Percentiles rank a stretch among this genome's conserved stretches.
These are phyloP conservation scores for Aix galericulata DNA, from an alignment of 2,113 vertebrate genomes.

Conservation along the genomic window DNA sequence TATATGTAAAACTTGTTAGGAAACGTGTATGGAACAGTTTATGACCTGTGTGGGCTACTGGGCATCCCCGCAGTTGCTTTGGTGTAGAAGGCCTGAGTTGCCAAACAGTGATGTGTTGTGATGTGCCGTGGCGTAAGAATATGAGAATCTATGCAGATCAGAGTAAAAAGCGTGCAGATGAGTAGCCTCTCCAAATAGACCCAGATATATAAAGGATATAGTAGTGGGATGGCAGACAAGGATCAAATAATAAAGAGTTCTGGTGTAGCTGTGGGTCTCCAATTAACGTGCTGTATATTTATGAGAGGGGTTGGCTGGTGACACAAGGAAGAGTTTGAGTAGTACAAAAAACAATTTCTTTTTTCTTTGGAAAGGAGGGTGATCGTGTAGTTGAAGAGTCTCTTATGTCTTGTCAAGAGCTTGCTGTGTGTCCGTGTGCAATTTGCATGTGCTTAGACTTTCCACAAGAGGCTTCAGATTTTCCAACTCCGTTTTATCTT, in stretches of 20 bases:
- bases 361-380: neutral
- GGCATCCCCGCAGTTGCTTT: neutral
- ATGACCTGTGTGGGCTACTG: neutral
- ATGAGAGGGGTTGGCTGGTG: neutral
- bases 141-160: neutral
- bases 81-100: neutral
- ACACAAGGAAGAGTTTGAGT: neutral
- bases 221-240: neutral
- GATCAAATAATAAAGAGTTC: neutral
- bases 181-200: neutral
- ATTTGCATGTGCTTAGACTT: slow-evolving; percentile 16
- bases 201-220: neutral
- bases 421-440: neutral
- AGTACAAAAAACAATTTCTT: neutral
- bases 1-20: neutral
- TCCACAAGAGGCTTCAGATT: neutral
- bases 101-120: neutral
- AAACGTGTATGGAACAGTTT: neutral
- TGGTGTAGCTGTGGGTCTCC: neutral
- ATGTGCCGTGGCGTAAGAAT: neutral
- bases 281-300: neutral
- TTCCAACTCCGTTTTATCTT: neutral
- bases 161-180: neutral
- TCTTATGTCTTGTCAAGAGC: slow-evolving; percentile 7
- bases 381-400: neutral